Base-by-base conservation (phyloP, 2,888 invertebrate genomes). In the Caenorhabditis sp. region DNA sequence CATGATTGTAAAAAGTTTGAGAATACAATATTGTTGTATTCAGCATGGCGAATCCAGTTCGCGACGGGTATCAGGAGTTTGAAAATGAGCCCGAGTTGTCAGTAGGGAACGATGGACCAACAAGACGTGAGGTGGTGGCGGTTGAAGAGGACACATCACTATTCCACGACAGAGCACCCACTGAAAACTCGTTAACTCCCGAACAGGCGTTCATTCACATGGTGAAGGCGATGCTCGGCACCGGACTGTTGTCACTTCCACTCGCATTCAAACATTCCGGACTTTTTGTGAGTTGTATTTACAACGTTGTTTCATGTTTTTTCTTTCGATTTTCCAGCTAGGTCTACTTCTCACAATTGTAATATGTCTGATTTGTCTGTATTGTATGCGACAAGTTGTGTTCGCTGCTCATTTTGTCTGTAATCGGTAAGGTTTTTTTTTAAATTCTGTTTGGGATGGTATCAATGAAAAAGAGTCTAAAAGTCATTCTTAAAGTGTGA, bases 221-320 rank as follows among this genome's bases (percentile, higher is more conserved):
- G 67, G 89, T 95, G 78, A 95, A 95, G 88, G 94, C 94, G 27
- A 94, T 94, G 88, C 90, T 95, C 68, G 96, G 95, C 5, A 95
- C 96, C 0, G 97, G 97, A 2, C 95, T 97, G 77, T 90, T 97
- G 80, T 97, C 97, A 10, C 94, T 97, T 94, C 97, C 97, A 4
- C 92, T 94, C 89, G 95, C 95, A 24, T 93, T 95, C 87, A 92
- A 93, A 88, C 93, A 95, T 90, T 92, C 95, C 68, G 95, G 95
- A n/a, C 90, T 95, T 69, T 91, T 79, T 72, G 81, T 81, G 55
- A 76, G 74, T 69, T 60, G 64, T 73, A 55, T 49, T 10, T 5
- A n/a, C n/a, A n/a, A n/a, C n/a, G n/a, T n/a, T n/a, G n/a, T 57
- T n/a, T 10, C 12, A 55, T 55, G 23, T 23, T 36, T 5, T 36